phyloP scores from a whole-genome alignment of 2,113 vertebrate species.

The Rhombomys opimus region DNA sequence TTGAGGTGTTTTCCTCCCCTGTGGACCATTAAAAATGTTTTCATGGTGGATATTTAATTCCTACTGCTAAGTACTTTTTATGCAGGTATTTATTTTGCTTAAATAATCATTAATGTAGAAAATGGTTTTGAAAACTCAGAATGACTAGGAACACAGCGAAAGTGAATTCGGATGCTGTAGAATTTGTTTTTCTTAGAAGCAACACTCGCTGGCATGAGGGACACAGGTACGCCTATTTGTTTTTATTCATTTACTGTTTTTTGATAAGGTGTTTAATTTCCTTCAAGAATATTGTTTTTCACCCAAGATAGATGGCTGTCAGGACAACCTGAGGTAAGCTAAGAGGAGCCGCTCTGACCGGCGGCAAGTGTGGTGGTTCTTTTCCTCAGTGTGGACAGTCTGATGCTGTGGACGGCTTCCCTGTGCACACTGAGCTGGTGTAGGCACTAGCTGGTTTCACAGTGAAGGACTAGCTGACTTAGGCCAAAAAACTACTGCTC shows the following conservation, averaged over 20 bases:
- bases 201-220: not conserved
- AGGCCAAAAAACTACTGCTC: not conserved
- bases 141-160: not conserved
- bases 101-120: conserved; percentile 44
- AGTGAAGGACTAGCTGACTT: conserved; percentile 6
- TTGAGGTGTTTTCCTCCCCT: conserved; percentile 38
- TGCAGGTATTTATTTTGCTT: conserved; percentile 49
- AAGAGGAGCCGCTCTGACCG: conserved; percentile 27
- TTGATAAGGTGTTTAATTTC: conserved; percentile 26
- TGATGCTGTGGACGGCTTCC: not conserved
- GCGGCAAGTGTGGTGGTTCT: not conserved
- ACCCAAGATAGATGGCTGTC: conserved; percentile 61
- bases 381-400: conserved; percentile 33
- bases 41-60: conserved; percentile 66
- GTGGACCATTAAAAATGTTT: not conserved
- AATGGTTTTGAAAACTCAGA: conserved; percentile 43
- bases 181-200: conserved; percentile 13
- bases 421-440: not conserved
- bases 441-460: not conserved
- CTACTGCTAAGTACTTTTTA: conserved; percentile 48
- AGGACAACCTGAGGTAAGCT: conserved; percentile 71
- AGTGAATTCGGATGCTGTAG: not conserved
- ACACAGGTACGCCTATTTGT: not conserved
- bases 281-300: conserved; percentile 44
- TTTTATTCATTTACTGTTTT: conserved; percentile 46